phyloP scores from a whole-genome alignment of 2,888 invertebrate species.

The Cremastinae sp. region DNA sequence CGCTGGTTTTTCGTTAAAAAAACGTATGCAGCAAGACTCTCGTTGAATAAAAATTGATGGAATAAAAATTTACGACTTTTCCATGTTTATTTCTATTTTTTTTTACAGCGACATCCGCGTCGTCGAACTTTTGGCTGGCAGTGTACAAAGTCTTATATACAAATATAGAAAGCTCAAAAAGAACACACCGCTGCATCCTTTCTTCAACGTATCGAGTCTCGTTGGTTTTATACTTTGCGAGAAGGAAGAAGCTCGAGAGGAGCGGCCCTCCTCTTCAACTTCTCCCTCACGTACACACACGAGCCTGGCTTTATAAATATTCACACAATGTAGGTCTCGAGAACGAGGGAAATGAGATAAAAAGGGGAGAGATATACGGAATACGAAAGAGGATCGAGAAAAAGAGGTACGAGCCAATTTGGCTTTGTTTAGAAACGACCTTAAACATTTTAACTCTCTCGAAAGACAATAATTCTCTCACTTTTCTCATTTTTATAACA shows the following conservation, averaged over 20 bases:
- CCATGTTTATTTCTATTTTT: too few species aligned
- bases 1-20: too few species aligned
- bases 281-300: slow-evolving; percentile 45
- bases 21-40: too few species aligned
- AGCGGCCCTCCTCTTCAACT: slow-evolving; percentile 66
- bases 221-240: slow-evolving; percentile 46
- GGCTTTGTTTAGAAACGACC: neutral
- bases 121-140: too few species aligned
- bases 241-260: slow-evolving; percentile 53
- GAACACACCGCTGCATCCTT: slow-evolving; percentile 47
- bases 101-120: too few species aligned
- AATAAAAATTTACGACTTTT: too few species aligned
- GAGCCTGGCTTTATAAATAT: slow-evolving; percentile 41
- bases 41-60: too few species aligned
- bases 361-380: slow-evolving; percentile 18
- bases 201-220: slow-evolving; percentile 55
- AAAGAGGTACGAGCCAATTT: slow-evolving; percentile 10
- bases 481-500: too few species aligned
- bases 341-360: slow-evolving; percentile 63
- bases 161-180: slow-evolving; percentile 1
- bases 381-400: slow-evolving; percentile 9
- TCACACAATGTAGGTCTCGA: slow-evolving; percentile 71
- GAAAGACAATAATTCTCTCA: too few species aligned
- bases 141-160: too few species aligned
- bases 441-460: too few species aligned